Evolutionary conservation across 2,113 vertebrate genomes (phyloP).

Genomic region (Pedionomus torquatus): DNA sequence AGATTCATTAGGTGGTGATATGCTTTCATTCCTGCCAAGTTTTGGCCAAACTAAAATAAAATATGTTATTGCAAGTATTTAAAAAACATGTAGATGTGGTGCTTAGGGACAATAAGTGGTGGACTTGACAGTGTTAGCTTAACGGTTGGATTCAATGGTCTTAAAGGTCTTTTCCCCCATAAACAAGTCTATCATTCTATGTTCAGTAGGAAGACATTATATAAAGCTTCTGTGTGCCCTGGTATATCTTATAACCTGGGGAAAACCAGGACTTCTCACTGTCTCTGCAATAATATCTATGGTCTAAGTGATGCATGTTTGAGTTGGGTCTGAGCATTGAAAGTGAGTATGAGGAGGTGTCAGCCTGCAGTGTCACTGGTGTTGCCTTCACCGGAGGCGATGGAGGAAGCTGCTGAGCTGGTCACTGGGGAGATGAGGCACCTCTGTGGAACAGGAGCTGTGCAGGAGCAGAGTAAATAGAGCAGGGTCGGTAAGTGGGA

Average conservation of each 20-base stretch:
- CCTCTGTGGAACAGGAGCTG: background rate
- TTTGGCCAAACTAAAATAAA: background rate
- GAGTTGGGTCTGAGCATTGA: background rate
- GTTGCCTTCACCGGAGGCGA: background rate
- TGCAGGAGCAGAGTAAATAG: background rate
- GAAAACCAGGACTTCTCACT: background rate
- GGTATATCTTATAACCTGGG: background rate
- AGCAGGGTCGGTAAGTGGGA: background rate
- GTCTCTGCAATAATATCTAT: background rate
- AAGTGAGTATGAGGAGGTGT: background rate
- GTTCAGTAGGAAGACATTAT: background rate
- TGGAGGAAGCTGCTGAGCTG: background rate
- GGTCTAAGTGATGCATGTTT: background rate
- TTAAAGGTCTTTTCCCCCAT: background rate
- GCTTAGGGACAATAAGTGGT: background rate
- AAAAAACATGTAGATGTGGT: background rate
- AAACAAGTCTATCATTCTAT: background rate
- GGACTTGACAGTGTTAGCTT: background rate
- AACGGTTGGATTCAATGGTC: background rate
- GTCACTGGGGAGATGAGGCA: rapidly evolving
- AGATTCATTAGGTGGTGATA: background rate
- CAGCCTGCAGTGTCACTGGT: rapidly evolving
- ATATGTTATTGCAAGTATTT: background rate
- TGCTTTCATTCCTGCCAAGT: background rate
- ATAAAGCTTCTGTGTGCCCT: background rate